Evolutionary conservation across 2,797 vertebrate genomes (phyloP).

Genomic region (Dromococcyx pavoninus): DNA sequence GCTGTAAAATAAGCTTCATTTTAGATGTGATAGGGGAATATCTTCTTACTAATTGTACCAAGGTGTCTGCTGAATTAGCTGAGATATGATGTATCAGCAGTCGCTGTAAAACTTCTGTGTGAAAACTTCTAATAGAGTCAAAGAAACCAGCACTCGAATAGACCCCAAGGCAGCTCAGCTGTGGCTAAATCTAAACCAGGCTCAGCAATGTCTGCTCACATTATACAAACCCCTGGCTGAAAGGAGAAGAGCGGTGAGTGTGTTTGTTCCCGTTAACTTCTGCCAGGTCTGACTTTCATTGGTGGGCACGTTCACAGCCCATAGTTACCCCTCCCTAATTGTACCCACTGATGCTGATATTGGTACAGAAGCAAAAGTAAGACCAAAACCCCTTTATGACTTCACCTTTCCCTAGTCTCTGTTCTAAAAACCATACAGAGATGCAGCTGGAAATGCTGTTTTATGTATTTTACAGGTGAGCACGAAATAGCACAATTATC

Average conservation of each 20-base stretch:
- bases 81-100: constrained; percentile 21
- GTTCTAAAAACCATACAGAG: background rate
- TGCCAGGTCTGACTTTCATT: background rate
- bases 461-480: background rate
- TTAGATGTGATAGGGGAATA: constrained; percentile 51
- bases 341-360: background rate
- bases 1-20: constrained; percentile 49
- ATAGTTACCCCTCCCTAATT: background rate
- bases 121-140: constrained; percentile 28
- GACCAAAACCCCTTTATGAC: background rate
- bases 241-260: background rate
- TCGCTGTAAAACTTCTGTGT: background rate
- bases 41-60: constrained; percentile 61
- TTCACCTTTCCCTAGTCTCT: background rate
- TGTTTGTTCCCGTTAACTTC: background rate
- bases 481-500: background rate
- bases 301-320: background rate
- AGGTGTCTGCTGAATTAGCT: constrained; percentile 30
- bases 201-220: background rate
- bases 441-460: background rate
- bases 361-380: background rate
- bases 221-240: background rate
- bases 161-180: constrained; percentile 1
- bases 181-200: background rate
- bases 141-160: background rate